phyloP scores from a whole-genome alignment of 2,797 vertebrate genomes.

The Rhinogobio ventralis region DNA sequence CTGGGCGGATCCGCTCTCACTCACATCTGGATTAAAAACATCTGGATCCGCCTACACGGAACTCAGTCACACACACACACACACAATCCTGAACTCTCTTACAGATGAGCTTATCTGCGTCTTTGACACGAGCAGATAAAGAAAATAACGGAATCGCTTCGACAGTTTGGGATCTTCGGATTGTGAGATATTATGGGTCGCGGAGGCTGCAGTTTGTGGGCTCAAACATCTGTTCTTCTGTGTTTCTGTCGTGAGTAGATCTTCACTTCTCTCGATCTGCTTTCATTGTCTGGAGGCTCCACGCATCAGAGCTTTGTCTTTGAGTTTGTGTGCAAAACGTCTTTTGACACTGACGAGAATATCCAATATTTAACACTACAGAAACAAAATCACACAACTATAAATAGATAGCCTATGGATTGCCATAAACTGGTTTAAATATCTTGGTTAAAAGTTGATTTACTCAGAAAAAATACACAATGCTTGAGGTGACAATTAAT shows the following conservation, averaged over 20 bases:
- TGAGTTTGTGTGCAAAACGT: not conserved
- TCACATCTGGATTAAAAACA: slow-evolving; percentile 88
- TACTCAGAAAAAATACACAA: not conserved
- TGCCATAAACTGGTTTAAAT: not conserved
- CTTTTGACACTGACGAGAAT: not conserved
- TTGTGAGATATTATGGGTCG: slow-evolving; percentile 68
- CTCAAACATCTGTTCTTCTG: slow-evolving; percentile 64
- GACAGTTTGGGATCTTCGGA: not conserved
- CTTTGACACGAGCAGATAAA: slow-evolving; percentile 27
- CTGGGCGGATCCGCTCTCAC: slow-evolving; percentile 81
- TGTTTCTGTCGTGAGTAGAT: slow-evolving; percentile 67
- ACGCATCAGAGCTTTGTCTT: slow-evolving; percentile 35
- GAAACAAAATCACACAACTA: not conserved
- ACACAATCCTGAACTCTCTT: slow-evolving; percentile 40
- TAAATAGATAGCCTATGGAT: not conserved
- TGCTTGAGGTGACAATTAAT: not conserved
- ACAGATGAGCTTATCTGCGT: slow-evolving; percentile 44
- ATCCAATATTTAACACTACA: not conserved
- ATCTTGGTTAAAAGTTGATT: not conserved
- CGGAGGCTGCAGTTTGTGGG: slow-evolving; percentile 59
- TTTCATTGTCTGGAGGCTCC: slow-evolving; percentile 52
- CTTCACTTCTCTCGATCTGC: slow-evolving; percentile 42
- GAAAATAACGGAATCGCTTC: slow-evolving; percentile 24
- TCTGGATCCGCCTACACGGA: slow-evolving; percentile 82
- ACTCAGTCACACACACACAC: slow-evolving; percentile 55